Conservation (phyloP, 92 coral and sea anemone genomes). For the Porites evermanni region DNA sequence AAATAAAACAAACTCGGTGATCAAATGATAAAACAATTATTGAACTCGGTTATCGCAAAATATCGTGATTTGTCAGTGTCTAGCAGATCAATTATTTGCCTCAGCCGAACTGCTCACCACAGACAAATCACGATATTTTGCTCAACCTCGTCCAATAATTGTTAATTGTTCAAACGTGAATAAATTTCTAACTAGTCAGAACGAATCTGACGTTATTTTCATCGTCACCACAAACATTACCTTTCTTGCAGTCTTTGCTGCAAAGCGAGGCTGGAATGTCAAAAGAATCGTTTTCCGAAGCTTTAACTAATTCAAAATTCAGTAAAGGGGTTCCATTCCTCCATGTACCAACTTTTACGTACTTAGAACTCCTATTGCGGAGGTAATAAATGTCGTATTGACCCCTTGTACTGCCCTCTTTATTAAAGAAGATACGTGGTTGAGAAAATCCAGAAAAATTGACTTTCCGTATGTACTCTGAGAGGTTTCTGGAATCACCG, state of each 20-base stretch:
- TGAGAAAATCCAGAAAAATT: conserved; percentile 59
- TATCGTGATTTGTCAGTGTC: too few species aligned
- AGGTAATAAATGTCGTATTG: conserved; percentile 56
- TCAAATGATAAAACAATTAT: too few species aligned
- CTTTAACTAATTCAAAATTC: conserved; percentile 14
- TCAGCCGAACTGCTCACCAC: too few species aligned
- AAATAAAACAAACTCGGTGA: too few species aligned
- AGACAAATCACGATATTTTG: too few species aligned
- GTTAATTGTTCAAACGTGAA: too few species aligned
- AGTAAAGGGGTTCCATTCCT: conserved; percentile 1
- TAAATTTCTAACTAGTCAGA: too few species aligned
- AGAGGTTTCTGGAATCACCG: conserved; percentile 43
- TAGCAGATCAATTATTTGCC: too few species aligned
- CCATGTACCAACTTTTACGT: conserved; percentile 62
- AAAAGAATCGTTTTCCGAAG: conserved; percentile 3
- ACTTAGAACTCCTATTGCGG: conserved; percentile 30
- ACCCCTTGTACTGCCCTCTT: conserved; percentile 51
- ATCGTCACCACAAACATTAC: conserved; percentile 3
- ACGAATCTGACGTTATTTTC: too few species aligned
- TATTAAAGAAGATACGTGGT: conserved; percentile 40
- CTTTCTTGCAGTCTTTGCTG: conserved; percentile 59
- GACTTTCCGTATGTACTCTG: conserved; percentile 55
- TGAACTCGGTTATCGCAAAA: too few species aligned
- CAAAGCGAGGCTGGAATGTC: conserved; percentile 53
- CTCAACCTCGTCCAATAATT: too few species aligned